phyloP scores from a whole-genome alignment of 2,797 vertebrate genomes.

The Mastacembelus armatus region DNA sequence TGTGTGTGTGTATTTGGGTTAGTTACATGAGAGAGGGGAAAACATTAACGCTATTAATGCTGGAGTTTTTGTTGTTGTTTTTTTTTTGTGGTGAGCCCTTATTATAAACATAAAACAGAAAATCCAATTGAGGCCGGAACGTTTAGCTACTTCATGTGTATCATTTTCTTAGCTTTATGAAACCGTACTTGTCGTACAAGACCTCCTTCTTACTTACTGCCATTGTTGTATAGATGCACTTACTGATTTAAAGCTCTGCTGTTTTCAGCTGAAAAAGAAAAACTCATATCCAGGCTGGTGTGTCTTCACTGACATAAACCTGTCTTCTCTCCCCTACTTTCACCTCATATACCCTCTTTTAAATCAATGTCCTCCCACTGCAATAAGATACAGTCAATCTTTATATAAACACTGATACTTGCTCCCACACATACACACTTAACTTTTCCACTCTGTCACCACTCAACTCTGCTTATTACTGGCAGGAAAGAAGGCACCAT shows the following conservation, averaged over 20 bases:
- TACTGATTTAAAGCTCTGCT: too few species aligned
- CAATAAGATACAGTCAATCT: slow-evolving; percentile 14
- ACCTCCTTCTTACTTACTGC: neutral
- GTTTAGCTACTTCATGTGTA: neutral
- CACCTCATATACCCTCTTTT: slow-evolving; percentile 16
- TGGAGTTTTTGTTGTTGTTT: slow-evolving; percentile 51
- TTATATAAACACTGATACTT: slow-evolving; percentile 37
- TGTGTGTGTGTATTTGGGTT: slow-evolving; percentile 51
- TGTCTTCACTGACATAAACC: slow-evolving; percentile 6
- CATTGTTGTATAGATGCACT: neutral
- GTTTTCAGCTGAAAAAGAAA: neutral
- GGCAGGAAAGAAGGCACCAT: slow-evolving; percentile 67
- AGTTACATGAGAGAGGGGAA: slow-evolving; percentile 27
- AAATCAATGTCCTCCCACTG: slow-evolving; percentile 41
- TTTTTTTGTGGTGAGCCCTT: slow-evolving; percentile 42
- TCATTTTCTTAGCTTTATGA: neutral
- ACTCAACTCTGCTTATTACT: slow-evolving; percentile 66
- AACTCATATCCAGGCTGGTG: neutral
- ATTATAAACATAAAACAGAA: slow-evolving; percentile 30
- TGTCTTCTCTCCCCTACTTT: slow-evolving; percentile 2
- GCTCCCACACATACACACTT: slow-evolving; percentile 43
- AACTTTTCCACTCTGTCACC: slow-evolving; percentile 65
- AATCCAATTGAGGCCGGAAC: slow-evolving; percentile 22
- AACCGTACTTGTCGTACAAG: neutral
- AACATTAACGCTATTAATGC: slow-evolving; percentile 35